Conservation (phyloP, 2,797 vertebrate species). For the Mormyrus proboscirostris region DNA sequence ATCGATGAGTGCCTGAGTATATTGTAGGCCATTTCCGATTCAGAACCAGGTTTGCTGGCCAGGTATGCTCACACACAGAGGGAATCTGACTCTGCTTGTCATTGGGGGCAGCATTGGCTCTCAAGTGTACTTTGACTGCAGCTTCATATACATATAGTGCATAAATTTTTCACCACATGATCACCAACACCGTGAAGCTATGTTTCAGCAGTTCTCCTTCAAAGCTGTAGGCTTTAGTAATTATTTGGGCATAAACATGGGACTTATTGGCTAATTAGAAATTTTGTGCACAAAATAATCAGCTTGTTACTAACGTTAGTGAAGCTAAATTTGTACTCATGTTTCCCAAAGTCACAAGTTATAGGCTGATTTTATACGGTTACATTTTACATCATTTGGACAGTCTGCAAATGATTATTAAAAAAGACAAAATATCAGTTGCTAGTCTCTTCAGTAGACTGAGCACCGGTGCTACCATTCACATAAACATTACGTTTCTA, state of each 20-base stretch:
- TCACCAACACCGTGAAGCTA: not conserved
- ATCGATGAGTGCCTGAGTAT: not conserved
- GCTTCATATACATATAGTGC: not conserved
- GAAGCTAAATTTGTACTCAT: not conserved
- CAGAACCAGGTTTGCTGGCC: not conserved
- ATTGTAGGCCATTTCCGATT: not conserved
- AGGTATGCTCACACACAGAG: not conserved
- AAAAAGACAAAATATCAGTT: not conserved
- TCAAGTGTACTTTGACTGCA: not conserved
- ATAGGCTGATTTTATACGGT: not conserved
- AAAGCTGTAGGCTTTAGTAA: not conserved
- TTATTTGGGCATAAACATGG: not conserved
- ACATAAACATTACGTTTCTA: not conserved
- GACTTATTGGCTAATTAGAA: not conserved
- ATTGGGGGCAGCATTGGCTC: not conserved
- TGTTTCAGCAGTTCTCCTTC: not conserved
- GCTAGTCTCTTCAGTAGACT: not conserved
- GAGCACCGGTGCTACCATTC: not conserved
- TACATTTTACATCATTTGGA: not conserved
- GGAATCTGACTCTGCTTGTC: not conserved
- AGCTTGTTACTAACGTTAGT: not conserved
- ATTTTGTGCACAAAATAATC: not conserved
- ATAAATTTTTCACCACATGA: not conserved
- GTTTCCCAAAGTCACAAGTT: not conserved
- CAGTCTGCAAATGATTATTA: not conserved